Conservation (phyloP, 2,797 vertebrate genomes). For the Ptychadena robeensis region DNA sequence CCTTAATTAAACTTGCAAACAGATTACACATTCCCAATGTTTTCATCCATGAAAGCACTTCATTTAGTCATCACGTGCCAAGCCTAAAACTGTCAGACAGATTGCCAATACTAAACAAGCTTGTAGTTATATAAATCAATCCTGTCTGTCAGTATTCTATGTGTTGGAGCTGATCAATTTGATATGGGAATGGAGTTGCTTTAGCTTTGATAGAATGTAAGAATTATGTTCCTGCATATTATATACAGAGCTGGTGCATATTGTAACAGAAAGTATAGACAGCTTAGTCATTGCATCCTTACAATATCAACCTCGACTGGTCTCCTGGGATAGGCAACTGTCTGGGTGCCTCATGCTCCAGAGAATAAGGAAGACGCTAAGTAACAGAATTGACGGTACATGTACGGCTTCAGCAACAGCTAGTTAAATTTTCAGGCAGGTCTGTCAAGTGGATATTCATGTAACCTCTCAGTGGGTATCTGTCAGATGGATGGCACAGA, state of each 20-base stretch:
- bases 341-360: conserved; percentile 49
- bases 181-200: neutral
- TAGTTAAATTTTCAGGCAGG: conserved; percentile 47
- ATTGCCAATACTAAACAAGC: no score
- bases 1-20: no score
- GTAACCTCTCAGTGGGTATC: conserved; percentile 55
- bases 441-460: conserved; percentile 54
- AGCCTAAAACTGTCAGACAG: no score
- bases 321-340: conserved; percentile 47
- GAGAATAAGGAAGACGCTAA: conserved; percentile 11
- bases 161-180: no score
- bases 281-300: neutral
- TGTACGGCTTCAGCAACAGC: conserved; percentile 1
- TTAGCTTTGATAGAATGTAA: neutral
- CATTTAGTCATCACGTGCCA: no score
- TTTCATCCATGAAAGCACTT: no score
- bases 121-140: no score
- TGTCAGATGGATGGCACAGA: conserved; percentile 56
- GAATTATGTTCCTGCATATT: neutral
- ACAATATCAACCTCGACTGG: conserved; percentile 3
- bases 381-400: conserved; percentile 35
- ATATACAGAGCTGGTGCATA: no score
- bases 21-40: no score
- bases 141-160: no score
- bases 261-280: neutral